phyloP scores from a whole-genome alignment of 2,888 invertebrate genomes.

The Spodoptera exigua region DNA sequence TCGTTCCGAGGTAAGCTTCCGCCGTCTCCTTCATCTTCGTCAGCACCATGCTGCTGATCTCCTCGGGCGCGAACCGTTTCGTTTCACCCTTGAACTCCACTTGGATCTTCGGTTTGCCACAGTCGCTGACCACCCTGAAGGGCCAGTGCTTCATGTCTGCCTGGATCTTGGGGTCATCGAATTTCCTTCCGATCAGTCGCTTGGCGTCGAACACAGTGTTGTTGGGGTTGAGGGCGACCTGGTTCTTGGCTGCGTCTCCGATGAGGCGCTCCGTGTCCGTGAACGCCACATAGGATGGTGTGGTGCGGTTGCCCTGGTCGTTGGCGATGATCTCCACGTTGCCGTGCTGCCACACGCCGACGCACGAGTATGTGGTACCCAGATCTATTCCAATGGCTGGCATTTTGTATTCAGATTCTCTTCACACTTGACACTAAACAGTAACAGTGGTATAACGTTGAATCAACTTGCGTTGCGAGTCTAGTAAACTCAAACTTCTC shows the following conservation, averaged over 20 bases:
- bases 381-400: slow-evolving; percentile 89
- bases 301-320: slow-evolving; percentile 92
- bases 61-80: slow-evolving; percentile 92
- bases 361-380: slow-evolving; percentile 89
- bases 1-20: slow-evolving; percentile 92
- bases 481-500: slow-evolving; percentile 58
- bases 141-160: slow-evolving; percentile 96
- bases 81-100: slow-evolving; percentile 91
- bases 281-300: slow-evolving; percentile 93
- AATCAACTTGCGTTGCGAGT: slow-evolving; percentile 24
- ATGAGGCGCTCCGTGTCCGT: slow-evolving; percentile 91
- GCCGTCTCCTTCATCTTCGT: slow-evolving; percentile 95
- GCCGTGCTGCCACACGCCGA: slow-evolving; percentile 90
- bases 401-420: slow-evolving; percentile 70
- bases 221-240: slow-evolving; percentile 92
- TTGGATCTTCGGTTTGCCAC: slow-evolving; percentile 91
- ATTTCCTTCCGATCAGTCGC: slow-evolving; percentile 94
- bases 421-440: slow-evolving; percentile 43
- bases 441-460: slow-evolving; percentile 9
- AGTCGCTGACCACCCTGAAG: slow-evolving; percentile 92
- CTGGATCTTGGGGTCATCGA: slow-evolving; percentile 92
- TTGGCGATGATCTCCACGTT: slow-evolving; percentile 93
- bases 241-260: slow-evolving; percentile 92
- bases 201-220: slow-evolving; percentile 94
- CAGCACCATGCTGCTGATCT: slow-evolving; percentile 93